phyloP scores from a whole-genome alignment of 1,140 invertebrate genomes.

The Aplysia californica region DNA sequence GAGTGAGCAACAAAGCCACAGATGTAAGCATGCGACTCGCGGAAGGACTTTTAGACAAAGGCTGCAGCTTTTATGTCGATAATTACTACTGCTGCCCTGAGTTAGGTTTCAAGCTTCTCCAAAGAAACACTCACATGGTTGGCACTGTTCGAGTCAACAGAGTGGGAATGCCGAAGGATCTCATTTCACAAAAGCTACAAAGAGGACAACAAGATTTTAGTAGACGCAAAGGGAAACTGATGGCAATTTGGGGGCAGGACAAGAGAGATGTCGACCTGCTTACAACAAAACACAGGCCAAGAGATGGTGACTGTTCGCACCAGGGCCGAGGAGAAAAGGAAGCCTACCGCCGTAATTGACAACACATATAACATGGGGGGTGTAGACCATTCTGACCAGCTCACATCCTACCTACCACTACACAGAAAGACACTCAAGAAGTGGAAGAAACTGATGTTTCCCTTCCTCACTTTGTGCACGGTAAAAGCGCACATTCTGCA shows the following conservation, averaged over 20 bases:
- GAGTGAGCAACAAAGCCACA: slow-evolving; percentile 11
- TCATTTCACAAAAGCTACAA: background rate
- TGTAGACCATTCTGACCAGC: slow-evolving; percentile 32
- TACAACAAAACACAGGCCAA: background rate
- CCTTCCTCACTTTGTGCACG: background rate
- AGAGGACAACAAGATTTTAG: background rate
- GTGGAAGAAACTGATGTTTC: slow-evolving; percentile 15
- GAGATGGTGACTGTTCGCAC: background rate
- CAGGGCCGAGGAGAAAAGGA: slow-evolving; percentile 2
- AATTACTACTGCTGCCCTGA: slow-evolving; percentile 14
- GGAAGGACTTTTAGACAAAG: background rate
- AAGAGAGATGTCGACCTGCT: slow-evolving; percentile 10
- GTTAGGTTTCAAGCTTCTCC: background rate
- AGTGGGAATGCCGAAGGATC: background rate
- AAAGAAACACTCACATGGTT: background rate
- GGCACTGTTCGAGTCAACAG: slow-evolving; percentile 25
- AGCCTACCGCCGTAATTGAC: slow-evolving; percentile 19
- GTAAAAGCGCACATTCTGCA: background rate
- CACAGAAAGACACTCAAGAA: slow-evolving; percentile 14
- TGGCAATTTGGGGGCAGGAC: slow-evolving; percentile 11
- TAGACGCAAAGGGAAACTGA: background rate
- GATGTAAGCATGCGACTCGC: slow-evolving; percentile 18
- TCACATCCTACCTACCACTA: slow-evolving; percentile 15
- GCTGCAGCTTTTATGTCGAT: slow-evolving; percentile 7
- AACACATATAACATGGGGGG: slow-evolving; percentile 29